Percentiles rank a stretch among this genome's conserved stretches.
Evolutionary conservation across 2,797 vertebrate genomes (phyloP).

Genomic region (Taenioides sp.): DNA sequence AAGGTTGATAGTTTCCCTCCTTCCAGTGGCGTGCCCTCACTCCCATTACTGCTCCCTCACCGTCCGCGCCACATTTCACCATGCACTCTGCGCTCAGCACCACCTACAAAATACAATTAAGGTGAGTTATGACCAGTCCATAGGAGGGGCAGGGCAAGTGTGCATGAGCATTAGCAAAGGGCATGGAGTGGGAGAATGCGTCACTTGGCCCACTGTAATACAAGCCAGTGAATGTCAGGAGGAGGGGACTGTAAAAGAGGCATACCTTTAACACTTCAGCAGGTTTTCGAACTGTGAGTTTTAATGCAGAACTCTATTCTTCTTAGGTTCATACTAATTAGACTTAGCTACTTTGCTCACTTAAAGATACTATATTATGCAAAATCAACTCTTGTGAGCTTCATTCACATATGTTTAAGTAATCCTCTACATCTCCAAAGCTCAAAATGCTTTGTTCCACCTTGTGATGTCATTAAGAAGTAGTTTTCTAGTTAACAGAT

Average conservation of each 20-base stretch:
- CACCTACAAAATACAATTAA: slow-evolving; percentile 82
- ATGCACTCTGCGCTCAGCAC: slow-evolving; percentile 67
- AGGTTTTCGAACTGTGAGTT: not conserved
- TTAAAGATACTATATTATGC: too few species aligned
- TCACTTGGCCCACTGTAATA: slow-evolving; percentile 28
- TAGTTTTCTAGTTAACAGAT: too few species aligned
- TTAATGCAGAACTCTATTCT: not conserved
- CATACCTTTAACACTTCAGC: not conserved
- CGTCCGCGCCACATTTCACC: slow-evolving; percentile 50
- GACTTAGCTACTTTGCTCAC: not conserved
- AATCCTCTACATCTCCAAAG: too few species aligned
- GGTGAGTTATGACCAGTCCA: slow-evolving; percentile 80
- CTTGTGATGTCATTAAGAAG: too few species aligned
- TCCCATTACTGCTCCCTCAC: slow-evolving; percentile 53
- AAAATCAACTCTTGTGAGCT: too few species aligned
- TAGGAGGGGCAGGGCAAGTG: slow-evolving; percentile 28
- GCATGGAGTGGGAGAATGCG: slow-evolving; percentile 37
- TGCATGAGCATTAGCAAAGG: slow-evolving; percentile 48
- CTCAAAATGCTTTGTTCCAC: too few species aligned
- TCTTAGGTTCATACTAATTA: not conserved
- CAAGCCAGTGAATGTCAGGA: slow-evolving; percentile 19
- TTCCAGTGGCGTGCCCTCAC: slow-evolving; percentile 46
- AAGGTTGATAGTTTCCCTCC: slow-evolving; percentile 42
- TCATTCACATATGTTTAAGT: too few species aligned
- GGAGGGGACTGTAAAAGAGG: slow-evolving; percentile 11